phyloP scores from a whole-genome alignment of 2,113 vertebrate species.

The Psilopogon haemacephalus region DNA sequence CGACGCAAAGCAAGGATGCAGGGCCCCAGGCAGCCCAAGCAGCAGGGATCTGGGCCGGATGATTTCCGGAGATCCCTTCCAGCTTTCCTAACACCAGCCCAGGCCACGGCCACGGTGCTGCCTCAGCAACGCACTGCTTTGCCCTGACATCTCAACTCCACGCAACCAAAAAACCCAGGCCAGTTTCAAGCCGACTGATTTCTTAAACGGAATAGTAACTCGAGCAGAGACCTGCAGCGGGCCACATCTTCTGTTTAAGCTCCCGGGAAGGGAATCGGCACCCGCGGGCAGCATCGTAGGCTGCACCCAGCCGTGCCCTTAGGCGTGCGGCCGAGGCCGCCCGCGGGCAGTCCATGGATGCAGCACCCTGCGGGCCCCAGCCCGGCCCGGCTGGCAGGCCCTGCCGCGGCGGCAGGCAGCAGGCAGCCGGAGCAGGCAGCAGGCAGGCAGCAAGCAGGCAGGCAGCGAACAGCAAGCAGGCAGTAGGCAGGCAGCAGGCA shows the following conservation, averaged over 20 bases:
- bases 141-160: neutral
- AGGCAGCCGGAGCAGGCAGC: too few relatives aligned
- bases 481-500: too few relatives aligned
- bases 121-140: rapidly evolving
- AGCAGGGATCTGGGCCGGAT: neutral
- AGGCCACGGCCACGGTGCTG: rapidly evolving
- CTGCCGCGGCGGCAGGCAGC: neutral
- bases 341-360: neutral
- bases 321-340: neutral
- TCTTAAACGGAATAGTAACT: rapidly evolving
- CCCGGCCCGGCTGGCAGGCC: rapidly evolving
- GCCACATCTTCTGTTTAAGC: rapidly evolving
- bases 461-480: too few relatives aligned
- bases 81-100: neutral
- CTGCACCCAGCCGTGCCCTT: neutral
- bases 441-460: too few relatives aligned
- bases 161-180: rapidly evolving
- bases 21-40: neutral
- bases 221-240: rapidly evolving
- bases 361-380: neutral
- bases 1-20: rapidly evolving
- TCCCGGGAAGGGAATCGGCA: rapidly evolving
- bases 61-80: neutral
- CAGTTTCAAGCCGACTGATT: neutral
- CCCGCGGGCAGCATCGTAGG: rapidly evolving